Base-by-base conservation (phyloP, 2,888 invertebrate species). In the Antheraea assamensis region DNA sequence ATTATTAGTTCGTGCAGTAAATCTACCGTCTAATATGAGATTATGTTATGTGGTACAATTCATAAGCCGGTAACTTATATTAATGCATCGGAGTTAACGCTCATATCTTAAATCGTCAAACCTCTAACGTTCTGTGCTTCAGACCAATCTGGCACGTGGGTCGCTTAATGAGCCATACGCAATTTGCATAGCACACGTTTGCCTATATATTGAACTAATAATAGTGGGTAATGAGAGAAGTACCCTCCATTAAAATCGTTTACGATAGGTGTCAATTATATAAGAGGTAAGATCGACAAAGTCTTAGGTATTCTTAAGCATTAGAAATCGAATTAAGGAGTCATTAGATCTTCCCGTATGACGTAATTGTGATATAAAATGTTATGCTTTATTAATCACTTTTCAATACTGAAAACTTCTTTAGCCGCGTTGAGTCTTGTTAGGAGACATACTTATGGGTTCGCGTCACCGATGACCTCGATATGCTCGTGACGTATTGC, bases 221-320 rank as follows among this genome's bases (percentile, higher is more conserved):
- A 83, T 84, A 80, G 78, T 74, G 77, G 72, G 64, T 80, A 83
- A 84, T 85, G 80, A 83, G 78, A 15, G 66, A 74, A 74, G 71
- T 31, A 71, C 66, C 52, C 66, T 68, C 71, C 66, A 74, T 74
- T 74, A 71, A 49, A 49, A 61, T 27, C 71, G 71, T 64, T 75
- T 73, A 73, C 73, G 66, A 66, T 66, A 71, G 64, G 71, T 31
- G 71, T 71, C 71, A 74, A 74, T 74, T 74, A 71, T 74, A 71
- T 49, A 49, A 49, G 17, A 19, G 19, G 49, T 49, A 49, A 49
- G 49, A 49, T 49, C 15, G 5, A 42, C 13, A 42, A 35, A 35
- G 8, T 42, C 19, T 49, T 19, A 49, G 19, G 5, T 19, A 19
- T 19, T 49, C 4, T 49, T 49, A 49, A 49, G 19, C 19, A 49